phyloP scores from a whole-genome alignment of 37 sponge, comb jelly and placozoan genomes.

The Lycopodina hypogea region DNA sequence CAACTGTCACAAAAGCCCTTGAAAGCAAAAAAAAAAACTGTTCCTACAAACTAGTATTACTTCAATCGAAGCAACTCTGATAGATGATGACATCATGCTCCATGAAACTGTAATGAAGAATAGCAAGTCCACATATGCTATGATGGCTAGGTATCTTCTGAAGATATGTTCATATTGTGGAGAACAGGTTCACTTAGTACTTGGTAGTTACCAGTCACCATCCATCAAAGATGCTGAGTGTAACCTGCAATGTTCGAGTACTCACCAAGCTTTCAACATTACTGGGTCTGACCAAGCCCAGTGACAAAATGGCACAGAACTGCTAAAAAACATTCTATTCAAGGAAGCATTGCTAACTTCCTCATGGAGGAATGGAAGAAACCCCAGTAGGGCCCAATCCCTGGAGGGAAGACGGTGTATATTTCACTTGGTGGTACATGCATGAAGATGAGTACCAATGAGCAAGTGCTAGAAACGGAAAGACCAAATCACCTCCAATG shows the following conservation, averaged over 20 bases:
- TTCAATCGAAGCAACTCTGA: no score
- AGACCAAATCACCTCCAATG: slow-evolving; percentile 5
- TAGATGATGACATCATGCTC: no score
- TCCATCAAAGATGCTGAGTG: slow-evolving; percentile 3
- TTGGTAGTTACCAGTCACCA: no score
- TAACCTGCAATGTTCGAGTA: background rate
- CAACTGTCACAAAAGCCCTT: no score
- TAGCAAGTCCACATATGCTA: background rate
- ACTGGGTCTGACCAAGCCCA: background rate
- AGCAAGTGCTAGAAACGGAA: background rate
- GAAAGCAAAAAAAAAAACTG: no score
- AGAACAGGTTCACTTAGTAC: slow-evolving; percentile 1
- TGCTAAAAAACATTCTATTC: background rate
- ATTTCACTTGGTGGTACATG: slow-evolving; percentile 3
- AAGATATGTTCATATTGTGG: background rate
- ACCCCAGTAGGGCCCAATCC: background rate
- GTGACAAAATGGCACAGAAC: background rate
- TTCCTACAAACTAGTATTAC: no score
- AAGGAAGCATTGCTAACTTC: background rate
- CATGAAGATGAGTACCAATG: background rate
- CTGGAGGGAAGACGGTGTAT: background rate
- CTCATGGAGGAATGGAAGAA: slow-evolving; percentile 8
- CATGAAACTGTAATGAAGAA: background rate
- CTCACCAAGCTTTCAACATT: background rate
- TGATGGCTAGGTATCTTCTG: slow-evolving; percentile 3